A percentile compares a stretch with the other conserved stretches of the same genome.
These are phyloP conservation scores for Dendroctonus ponderosae DNA, from an alignment of 1,140 invertebrate species.

Conservation along the genomic window DNA sequence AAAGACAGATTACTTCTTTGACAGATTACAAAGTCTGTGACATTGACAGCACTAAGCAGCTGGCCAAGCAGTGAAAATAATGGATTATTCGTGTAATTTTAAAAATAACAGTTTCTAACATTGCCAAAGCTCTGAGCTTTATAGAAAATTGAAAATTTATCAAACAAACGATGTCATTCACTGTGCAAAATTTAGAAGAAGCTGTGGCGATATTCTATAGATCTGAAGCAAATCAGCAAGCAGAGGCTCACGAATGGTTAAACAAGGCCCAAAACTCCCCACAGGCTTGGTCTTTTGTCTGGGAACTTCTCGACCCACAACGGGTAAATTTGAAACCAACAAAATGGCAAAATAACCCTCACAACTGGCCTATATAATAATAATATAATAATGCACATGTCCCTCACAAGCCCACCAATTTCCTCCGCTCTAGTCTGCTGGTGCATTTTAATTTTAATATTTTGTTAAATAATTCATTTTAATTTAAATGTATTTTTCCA, in stretches of 20 bases:
- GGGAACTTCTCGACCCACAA: constrained; percentile 75
- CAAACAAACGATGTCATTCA: constrained; percentile 48
- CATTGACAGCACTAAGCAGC: too few relatives aligned
- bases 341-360: too few relatives aligned
- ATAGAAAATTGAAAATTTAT: neutral
- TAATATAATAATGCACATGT: too few relatives aligned
- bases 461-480: too few relatives aligned
- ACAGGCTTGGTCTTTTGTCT: constrained; percentile 86
- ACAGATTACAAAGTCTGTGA: too few relatives aligned
- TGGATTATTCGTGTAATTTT: neutral
- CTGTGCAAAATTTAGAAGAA: constrained; percentile 52
- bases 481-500: too few relatives aligned
- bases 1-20: too few relatives aligned
- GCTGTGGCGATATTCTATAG: constrained; percentile 57
- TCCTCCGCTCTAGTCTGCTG: too few relatives aligned
- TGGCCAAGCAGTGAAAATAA: neutral
- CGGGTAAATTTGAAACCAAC: constrained; percentile 58
- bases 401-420: too few relatives aligned
- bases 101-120: neutral
- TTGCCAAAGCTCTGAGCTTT: neutral
- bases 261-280: constrained; percentile 75
- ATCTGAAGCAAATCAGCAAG: constrained; percentile 58
- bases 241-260: constrained; percentile 79
- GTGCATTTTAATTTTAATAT: too few relatives aligned
- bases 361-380: too few relatives aligned